Percentiles rank a stretch among this genome's conserved stretches.
These are phyloP conservation scores for Tetrax tetrax DNA, from an alignment of 2,113 vertebrate species.

Conservation along the genomic window DNA sequence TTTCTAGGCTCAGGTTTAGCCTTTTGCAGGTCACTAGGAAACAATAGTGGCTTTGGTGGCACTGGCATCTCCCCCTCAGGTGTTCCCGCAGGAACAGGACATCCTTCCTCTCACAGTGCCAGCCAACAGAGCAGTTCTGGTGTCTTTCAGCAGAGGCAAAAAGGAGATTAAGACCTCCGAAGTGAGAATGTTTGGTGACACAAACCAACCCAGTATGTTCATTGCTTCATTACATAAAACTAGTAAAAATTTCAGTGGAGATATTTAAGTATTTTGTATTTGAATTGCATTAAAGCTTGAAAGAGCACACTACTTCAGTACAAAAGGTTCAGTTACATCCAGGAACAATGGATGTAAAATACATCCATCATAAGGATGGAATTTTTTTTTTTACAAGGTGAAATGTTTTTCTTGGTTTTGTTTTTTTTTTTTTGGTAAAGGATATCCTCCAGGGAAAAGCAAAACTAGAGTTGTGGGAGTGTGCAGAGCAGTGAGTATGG, in stretches of 20 bases:
- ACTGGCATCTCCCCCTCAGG: background rate
- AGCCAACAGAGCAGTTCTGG: background rate
- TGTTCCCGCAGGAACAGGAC: background rate
- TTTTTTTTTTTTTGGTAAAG: background rate
- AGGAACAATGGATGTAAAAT: too few species aligned
- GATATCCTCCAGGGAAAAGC: background rate
- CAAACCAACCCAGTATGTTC: background rate
- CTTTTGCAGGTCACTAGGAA: background rate
- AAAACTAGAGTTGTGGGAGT: background rate
- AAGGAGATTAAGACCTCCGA: background rate
- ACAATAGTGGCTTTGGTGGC: background rate
- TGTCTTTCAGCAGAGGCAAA: background rate
- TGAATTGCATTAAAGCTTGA: background rate
- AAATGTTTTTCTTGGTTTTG: background rate
- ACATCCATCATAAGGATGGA: too few species aligned
- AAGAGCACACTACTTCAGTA: background rate
- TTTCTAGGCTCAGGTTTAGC: background rate
- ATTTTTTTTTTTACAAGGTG: background rate
- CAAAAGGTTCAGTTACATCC: background rate
- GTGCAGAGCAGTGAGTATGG: background rate
- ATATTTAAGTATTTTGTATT: background rate
- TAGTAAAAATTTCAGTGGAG: background rate
- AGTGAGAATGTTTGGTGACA: background rate
- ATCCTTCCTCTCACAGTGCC: background rate
- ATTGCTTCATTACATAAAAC: background rate